These are phyloP conservation scores for Aegotheles bennettii DNA, from an alignment of 2,113 vertebrate genomes.

Conservation along the genomic window DNA sequence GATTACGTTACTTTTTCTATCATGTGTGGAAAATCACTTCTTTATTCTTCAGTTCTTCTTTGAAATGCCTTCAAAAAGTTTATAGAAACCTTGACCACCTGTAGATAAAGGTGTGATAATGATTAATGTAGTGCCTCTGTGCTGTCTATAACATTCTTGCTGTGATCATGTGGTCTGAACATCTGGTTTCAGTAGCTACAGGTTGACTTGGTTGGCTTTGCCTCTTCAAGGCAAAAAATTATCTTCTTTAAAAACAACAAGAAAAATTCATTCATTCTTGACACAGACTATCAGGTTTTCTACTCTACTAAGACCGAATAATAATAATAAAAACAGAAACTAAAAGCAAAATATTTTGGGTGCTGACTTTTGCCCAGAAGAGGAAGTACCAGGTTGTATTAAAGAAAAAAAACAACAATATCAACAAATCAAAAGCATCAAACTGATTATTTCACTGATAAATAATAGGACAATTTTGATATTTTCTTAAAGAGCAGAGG, in stretches of 20 bases:
- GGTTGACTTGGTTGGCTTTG: neutral
- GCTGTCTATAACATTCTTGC: neutral
- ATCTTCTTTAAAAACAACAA: neutral
- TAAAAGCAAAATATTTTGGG: neutral
- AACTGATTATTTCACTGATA: neutral
- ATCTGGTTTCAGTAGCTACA: constrained; percentile 5
- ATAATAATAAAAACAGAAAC: neutral
- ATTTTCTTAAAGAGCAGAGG: neutral
- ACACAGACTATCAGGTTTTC: neutral
- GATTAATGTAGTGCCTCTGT: constrained; percentile 1
- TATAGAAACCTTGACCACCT: neutral
- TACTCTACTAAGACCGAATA: neutral
- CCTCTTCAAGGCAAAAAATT: neutral
- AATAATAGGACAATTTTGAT: neutral
- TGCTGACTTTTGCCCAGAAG: neutral
- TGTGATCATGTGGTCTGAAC: neutral
- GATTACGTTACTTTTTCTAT: neutral
- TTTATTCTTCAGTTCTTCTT: neutral
- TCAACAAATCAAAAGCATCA: neutral
- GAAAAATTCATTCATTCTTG: neutral
- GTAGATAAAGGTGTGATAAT: constrained; percentile 21
- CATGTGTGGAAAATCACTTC: neutral
- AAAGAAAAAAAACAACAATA: neutral
- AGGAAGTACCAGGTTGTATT: neutral
- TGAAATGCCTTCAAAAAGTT: neutral